These are phyloP conservation scores for Zoanthus sansibaricus DNA, from an alignment of 92 coral and sea anemone species.

Conservation along the genomic window DNA sequence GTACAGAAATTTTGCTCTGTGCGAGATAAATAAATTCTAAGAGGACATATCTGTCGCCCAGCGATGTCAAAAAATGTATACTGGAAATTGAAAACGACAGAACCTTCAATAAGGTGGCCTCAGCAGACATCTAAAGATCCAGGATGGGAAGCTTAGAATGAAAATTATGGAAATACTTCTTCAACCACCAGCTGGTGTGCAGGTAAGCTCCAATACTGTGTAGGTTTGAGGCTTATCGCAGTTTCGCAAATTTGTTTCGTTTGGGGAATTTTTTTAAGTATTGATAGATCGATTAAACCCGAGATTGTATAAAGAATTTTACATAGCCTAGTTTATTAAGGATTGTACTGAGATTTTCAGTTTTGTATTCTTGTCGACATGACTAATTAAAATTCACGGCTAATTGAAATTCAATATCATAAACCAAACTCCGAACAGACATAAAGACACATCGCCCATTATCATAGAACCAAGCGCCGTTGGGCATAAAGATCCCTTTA, in stretches of 20 bases:
- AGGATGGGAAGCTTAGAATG: conserved; percentile 27
- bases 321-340: not conserved
- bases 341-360: not conserved
- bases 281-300: not conserved
- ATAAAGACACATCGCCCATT: conserved; percentile 20
- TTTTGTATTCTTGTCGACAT: conserved; percentile 26
- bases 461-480: conserved; percentile 14
- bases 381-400: conserved; percentile 58
- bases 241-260: not conserved
- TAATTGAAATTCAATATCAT: conserved; percentile 68
- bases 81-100: not conserved
- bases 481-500: conserved; percentile 3
- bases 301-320: conserved; percentile 8
- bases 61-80: not conserved
- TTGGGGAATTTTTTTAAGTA: not conserved
- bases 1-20: conserved; percentile 16
- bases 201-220: conserved; percentile 29
- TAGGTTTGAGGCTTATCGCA: conserved; percentile 28
- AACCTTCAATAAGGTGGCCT: not conserved
- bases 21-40: not conserved
- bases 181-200: conserved; percentile 40
- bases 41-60: not conserved
- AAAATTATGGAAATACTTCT: conserved; percentile 26
- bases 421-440: conserved; percentile 30
- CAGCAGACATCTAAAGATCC: conserved; percentile 2